These are phyloP conservation scores for Sebastolobus altivelis DNA, from an alignment of 2,797 vertebrate species.

Conservation along the genomic window DNA sequence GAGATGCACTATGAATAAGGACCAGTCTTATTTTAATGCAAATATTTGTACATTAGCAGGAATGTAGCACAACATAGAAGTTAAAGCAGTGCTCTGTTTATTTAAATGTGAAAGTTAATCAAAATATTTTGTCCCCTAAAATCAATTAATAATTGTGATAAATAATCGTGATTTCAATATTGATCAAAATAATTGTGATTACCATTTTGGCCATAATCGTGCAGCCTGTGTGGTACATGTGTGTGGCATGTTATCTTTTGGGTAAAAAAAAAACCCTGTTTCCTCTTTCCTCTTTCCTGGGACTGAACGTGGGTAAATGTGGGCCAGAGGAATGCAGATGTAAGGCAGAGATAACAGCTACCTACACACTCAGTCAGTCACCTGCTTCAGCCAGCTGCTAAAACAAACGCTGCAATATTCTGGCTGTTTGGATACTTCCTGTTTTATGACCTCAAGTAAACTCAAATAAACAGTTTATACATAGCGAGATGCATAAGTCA, in stretches of 20 bases:
- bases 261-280: conserved; percentile 17
- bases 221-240: conserved; percentile 2
- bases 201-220: too few species aligned
- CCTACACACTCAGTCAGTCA: conserved; percentile 32
- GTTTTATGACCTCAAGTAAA: conserved; percentile 50
- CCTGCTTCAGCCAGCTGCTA: conserved; percentile 52
- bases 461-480: conserved; percentile 46
- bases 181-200: too few species aligned
- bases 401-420: conserved; percentile 28
- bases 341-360: conserved; percentile 37
- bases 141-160: too few species aligned
- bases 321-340: conserved; percentile 60
- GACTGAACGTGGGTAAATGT: conserved; percentile 38
- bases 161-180: too few species aligned
- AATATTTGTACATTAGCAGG: too few species aligned
- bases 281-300: conserved; percentile 47
- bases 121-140: too few species aligned
- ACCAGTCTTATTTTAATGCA: too few species aligned
- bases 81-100: too few species aligned
- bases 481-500: conserved; percentile 1
- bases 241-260: conserved; percentile 33
- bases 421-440: conserved; percentile 36
- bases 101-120: too few species aligned
- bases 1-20: too few species aligned
- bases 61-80: too few species aligned